Evolutionary conservation across 2,797 vertebrate species (phyloP), one percentile per base, ranked within the genome.

Genomic region (Saxicola maurus): DNA sequence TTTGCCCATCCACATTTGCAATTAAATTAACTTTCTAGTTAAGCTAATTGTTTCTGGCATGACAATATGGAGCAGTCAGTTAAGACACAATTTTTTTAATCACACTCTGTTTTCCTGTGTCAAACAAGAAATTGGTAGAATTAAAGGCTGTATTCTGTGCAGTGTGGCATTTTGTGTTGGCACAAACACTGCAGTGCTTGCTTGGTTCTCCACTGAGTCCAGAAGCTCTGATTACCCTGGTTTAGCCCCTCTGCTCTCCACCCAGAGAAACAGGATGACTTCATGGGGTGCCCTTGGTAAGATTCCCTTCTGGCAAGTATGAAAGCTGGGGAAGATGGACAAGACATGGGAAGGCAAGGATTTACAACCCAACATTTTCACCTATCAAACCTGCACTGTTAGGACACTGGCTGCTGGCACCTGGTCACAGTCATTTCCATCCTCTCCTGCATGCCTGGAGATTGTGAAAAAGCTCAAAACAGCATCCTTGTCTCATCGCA

Each of bases 1-100:
- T 96, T 93, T 92, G 94, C 93, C 92, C 93, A 95, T 94, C 93
- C 92, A 91, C 93, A 96, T 95, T 95, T 96, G 94, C 95, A 96
- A 95, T 96, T 95, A 96, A 95, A 96, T 96, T 96, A 94, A 94
- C 95, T 95, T 95, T 95, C 92, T 94, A 94, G 93, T 93, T 96
- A 95, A 95, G 94, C 92, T 95, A 95, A 94, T 95, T 94, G 89
- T 96, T 96, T 94, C 95, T 95, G 95, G 93, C 94, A 94, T 95
- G 91, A 95, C 89, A 96, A 91, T 96, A 94, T 94, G 95, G 95
- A 95, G 85, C 93, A 95, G 87, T 94, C 94, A 94, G 92, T 95
- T 94, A 96, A 95, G 87, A 94, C 89, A 94, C 87, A 84, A 93
- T 93, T 95, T 95, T 91, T 94, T 95, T 92, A 95, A 95, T 95